Base-by-base conservation (phyloP, 2,113 vertebrate genomes). In the Tylochromis polylepis region DNA sequence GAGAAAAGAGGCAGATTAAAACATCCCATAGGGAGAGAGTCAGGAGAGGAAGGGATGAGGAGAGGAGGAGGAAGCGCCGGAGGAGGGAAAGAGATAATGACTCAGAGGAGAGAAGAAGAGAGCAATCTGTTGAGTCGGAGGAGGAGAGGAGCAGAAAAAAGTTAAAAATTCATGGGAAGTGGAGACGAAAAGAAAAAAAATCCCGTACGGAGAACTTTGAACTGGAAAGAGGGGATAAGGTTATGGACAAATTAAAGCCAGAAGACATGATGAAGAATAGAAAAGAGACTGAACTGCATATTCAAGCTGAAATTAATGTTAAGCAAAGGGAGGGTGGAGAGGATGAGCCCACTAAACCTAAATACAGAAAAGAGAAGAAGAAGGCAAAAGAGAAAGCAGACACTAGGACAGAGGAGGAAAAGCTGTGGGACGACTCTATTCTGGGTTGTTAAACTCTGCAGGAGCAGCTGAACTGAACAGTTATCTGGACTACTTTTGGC, bases 401-500 rank as follows among this genome's bases (percentile, higher is more conserved):
- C 91, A 95, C 82, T 1, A 95, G 95, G 93, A 97, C 96, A 20
- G 98, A 98, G 85, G 97, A 98, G 84, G 97, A 98, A 89, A 96
- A 97, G 81, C 95, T 98, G 31, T 97, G 97, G 97, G 97, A 97
- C 58, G 97, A 97, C 89, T 97, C 97, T 24, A 96, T 97, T 72
- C 91, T 98, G 82, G 97, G 97, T 70, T 97, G 95, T 93, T 93
- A 85, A 92, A 85, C 55, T 51, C 11, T 72, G 11, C 27, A n/a
- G 41, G 27, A 31, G 2, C 29, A n/a, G 22, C 75, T 70, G 9
- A 70, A 57, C 55, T 31, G 43, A 31, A 38, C 36, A 22, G 27
- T 16, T 12, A 46, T 15, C 20, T 78, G 29, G 78, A 8, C 78
- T 79, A 57, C 72, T 81, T 53, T 79, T 29, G 31, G 72, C 6